phyloP scores from a whole-genome alignment of 2,113 vertebrate species.

The Platysternon megacephalum region DNA sequence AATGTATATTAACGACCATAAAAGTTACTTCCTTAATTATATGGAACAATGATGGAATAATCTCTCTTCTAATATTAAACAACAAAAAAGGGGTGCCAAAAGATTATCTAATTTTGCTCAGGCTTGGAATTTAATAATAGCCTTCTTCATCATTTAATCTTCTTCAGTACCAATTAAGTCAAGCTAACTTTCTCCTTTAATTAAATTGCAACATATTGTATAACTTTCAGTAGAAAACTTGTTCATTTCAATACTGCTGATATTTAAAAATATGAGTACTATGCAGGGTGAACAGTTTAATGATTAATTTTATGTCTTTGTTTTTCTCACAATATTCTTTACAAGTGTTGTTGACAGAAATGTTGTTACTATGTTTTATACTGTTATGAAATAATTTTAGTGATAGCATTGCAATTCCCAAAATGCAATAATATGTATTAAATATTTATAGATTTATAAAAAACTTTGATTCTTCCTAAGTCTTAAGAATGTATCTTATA shows the following conservation, averaged over 20 bases:
- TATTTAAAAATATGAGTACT: background rate
- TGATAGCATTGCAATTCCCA: constrained; percentile 44
- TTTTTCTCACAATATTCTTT: constrained; percentile 43
- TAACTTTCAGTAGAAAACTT: constrained; percentile 29
- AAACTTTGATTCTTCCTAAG: constrained; percentile 33
- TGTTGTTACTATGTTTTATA: constrained; percentile 32
- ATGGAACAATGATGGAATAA: background rate
- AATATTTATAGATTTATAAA: constrained; percentile 57
- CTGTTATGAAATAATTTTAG: background rate
- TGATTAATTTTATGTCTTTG: constrained; percentile 42
- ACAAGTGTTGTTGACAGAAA: background rate
- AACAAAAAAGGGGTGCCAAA: background rate
- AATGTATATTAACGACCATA: constrained; percentile 3
- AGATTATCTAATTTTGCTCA: constrained; percentile 32
- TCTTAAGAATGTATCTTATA: constrained; percentile 9
- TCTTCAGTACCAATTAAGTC: constrained; percentile 29
- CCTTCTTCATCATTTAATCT: constrained; percentile 42
- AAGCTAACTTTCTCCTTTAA: constrained; percentile 61
- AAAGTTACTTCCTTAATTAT: background rate
- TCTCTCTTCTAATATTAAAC: constrained; percentile 4
- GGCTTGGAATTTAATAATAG: constrained; percentile 42
- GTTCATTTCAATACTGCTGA: constrained; percentile 41
- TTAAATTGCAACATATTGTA: constrained; percentile 51
- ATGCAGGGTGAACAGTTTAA: constrained; percentile 26
- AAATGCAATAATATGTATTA: constrained; percentile 48